Evolutionary conservation across 2,113 vertebrate species (phyloP).

Genomic region (Acrocephalus arundinaceus): DNA sequence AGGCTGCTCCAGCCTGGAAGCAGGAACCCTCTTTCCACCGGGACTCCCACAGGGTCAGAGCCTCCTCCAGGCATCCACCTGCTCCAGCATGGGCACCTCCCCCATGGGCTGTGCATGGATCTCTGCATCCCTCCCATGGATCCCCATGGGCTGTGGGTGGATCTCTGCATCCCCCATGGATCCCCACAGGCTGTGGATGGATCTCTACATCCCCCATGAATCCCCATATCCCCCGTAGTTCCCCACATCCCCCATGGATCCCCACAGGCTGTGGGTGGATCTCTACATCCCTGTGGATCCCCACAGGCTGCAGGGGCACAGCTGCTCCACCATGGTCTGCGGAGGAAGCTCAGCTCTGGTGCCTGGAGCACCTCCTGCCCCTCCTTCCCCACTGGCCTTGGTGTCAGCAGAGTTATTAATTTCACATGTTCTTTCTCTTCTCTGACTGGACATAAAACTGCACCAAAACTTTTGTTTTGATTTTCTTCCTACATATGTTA

Average conservation of each 20-base stretch:
- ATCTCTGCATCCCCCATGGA: neutral
- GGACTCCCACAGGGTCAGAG: neutral
- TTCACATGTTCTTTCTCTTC: neutral
- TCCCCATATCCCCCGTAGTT: no score
- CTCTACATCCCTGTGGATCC: no score
- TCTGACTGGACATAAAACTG: neutral
- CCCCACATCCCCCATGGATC: neutral
- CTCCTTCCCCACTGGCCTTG: neutral
- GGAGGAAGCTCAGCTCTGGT: fast-evolving
- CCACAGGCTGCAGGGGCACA: neutral
- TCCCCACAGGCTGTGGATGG: neutral
- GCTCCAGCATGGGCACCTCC: no score
- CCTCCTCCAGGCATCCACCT: neutral
- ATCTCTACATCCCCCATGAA: neutral
- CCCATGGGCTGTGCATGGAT: no score
- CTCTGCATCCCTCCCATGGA: no score
- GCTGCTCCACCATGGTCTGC: neutral
- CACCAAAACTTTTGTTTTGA: neutral
- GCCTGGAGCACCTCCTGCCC: neutral
- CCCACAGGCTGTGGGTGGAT: neutral
- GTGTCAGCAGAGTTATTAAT: neutral
- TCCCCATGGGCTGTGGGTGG: fast-evolving
- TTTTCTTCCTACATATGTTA: neutral
- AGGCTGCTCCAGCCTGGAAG: neutral
- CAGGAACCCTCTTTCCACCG: no score